These are phyloP conservation scores for Rhizoglyphus robini DNA, from an alignment of 1,140 invertebrate genomes.

Conservation along the genomic window DNA sequence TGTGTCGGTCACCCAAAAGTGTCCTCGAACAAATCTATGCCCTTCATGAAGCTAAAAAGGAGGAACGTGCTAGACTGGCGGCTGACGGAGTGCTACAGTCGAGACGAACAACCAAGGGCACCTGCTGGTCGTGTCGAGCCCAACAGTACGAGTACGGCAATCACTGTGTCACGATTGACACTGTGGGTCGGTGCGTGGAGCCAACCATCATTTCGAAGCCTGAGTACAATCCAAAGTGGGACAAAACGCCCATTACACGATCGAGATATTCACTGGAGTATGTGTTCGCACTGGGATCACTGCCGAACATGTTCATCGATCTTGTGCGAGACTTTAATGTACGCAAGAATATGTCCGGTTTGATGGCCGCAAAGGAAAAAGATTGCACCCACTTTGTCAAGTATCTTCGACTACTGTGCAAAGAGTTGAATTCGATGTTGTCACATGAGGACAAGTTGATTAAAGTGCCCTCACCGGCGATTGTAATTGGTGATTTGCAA, in stretches of 20 bases:
- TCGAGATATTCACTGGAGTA: slow-evolving; percentile 6
- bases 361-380: background rate
- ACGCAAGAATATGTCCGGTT: background rate
- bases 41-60: background rate
- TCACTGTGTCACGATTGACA: slow-evolving; percentile 8
- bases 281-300: background rate
- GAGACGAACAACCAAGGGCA: background rate
- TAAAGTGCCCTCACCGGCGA: background rate
- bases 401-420: background rate
- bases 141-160: slow-evolving; percentile 1
- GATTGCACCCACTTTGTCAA: background rate
- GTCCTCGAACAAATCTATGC: slow-evolving; percentile 13
- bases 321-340: background rate
- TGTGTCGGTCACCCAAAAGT: slow-evolving; percentile 33
- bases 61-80: background rate
- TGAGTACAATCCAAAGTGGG: background rate
- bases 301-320: slow-evolving; percentile 8
- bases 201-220: background rate
- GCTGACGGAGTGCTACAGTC: background rate
- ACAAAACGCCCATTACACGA: background rate
- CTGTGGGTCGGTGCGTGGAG: slow-evolving; percentile 1
- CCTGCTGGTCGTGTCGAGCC: slow-evolving; percentile 2
- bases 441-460: slow-evolving; percentile 2
- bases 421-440: background rate
- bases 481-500: slow-evolving; percentile 38